Percentiles rank a stretch among this genome's conserved stretches.
phyloP scores from a whole-genome alignment of 2,888 invertebrate genomes.

The Conops quadrifasciatus region DNA sequence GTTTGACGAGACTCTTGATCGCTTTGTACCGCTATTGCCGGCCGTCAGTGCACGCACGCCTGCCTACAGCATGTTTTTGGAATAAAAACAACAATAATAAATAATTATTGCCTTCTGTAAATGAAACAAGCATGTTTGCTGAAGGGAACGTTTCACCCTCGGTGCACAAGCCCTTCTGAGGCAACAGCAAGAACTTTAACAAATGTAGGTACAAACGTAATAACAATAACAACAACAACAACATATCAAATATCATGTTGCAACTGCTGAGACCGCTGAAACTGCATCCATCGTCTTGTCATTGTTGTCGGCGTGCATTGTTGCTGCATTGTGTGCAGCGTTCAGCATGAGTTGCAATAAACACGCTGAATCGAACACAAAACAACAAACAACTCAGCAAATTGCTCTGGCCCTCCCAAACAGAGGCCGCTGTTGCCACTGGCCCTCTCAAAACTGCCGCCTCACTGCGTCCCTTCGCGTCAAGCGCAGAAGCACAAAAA shows the following conservation, averaged over 20 bases:
- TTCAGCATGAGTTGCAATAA: conserved; percentile 27
- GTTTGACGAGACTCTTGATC: no score
- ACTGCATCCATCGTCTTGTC: background rate
- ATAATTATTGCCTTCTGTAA: no score
- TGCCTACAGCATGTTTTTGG: no score
- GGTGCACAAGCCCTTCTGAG: background rate
- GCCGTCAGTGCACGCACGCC: no score
- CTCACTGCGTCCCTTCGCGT: no score
- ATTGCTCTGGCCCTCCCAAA: background rate
- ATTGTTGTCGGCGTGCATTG: conserved; percentile 13
- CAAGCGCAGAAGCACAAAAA: no score
- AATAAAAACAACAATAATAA: no score
- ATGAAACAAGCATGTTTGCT: conserved; percentile 9
- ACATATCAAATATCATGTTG: conserved; percentile 18
- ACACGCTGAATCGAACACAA: conserved; percentile 23
- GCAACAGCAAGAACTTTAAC: background rate
- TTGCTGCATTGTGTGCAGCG: conserved; percentile 1
- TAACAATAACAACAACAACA: conserved; percentile 34
- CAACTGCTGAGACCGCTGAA: background rate
- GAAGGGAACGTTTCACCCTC: conserved; percentile 7
- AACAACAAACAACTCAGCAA: conserved; percentile 18
- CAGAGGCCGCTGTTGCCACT: conserved; percentile 2
- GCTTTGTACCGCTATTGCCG: no score
- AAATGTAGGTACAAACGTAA: background rate
- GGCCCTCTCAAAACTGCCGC: background rate